Percentiles rank a stretch among this genome's conserved stretches.
phyloP scores from a whole-genome alignment of 1,140 invertebrate species.

The Drosophila sproati region DNA sequence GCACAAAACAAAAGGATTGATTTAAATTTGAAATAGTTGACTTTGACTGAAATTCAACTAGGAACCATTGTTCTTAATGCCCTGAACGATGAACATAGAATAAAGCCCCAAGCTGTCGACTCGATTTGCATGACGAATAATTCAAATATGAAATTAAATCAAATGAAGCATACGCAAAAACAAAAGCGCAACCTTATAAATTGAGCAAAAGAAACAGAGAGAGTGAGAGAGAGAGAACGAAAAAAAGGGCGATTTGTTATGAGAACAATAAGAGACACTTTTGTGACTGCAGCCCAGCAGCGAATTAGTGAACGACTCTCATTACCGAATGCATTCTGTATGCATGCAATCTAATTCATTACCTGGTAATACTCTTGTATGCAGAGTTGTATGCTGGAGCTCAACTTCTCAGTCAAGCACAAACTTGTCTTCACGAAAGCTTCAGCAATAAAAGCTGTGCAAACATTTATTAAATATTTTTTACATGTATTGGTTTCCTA shows the following conservation, averaged over 20 bases:
- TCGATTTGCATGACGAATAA: constrained; percentile 53
- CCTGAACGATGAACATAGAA: neutral
- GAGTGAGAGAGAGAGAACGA: neutral
- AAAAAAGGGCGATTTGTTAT: neutral
- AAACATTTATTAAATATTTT: too few species aligned
- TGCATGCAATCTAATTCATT: too few species aligned
- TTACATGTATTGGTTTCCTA: neutral
- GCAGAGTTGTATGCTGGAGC: too few species aligned
- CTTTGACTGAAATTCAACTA: neutral
- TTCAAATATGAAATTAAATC: constrained; percentile 50
- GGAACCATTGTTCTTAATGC: neutral
- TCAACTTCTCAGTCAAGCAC: too few species aligned
- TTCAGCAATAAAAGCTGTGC: too few species aligned
- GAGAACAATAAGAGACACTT: constrained; percentile 27
- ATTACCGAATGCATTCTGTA: too few species aligned
- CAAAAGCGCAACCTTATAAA: constrained; percentile 24
- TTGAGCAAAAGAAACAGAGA: neutral
- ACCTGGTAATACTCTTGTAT: too few species aligned
- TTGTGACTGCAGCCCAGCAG: neutral
- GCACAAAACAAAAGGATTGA: neutral
- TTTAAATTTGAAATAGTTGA: neutral
- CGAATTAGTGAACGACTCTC: too few species aligned
- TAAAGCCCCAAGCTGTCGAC: constrained; percentile 12
- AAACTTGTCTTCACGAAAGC: too few species aligned
- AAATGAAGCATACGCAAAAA: constrained; percentile 15